These are phyloP conservation scores for Rhinolophus sinicus DNA, from an alignment of 2,113 vertebrate species.

Conservation along the genomic window DNA sequence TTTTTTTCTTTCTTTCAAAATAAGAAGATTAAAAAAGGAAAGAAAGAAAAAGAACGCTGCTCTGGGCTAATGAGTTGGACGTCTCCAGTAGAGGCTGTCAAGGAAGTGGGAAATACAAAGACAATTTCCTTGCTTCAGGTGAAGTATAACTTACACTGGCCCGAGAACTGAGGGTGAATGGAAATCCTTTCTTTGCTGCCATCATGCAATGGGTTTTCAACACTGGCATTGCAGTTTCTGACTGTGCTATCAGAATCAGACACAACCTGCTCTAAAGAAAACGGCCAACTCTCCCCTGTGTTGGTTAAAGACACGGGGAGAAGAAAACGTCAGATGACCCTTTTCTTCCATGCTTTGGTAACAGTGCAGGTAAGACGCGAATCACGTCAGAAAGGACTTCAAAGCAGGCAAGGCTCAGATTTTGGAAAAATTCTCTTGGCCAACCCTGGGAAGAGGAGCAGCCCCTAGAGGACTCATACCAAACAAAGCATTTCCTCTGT, in stretches of 20 bases:
- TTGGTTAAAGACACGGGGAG: background rate
- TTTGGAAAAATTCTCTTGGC: background rate
- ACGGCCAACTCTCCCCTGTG: constrained; percentile 40
- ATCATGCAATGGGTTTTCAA: background rate
- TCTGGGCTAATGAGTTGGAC: background rate
- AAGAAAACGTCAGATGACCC: background rate
- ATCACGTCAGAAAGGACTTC: background rate
- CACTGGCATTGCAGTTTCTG: background rate
- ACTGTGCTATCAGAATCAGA: background rate
- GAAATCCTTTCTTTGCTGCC: background rate
- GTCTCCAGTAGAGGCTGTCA: background rate
- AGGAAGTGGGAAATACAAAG: background rate
- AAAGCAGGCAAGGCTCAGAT: background rate
- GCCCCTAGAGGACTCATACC: background rate
- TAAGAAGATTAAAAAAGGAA: background rate
- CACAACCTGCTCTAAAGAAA: background rate
- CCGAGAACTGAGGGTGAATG: background rate
- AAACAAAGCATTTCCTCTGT: background rate
- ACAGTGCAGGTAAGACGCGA: background rate
- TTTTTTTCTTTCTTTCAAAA: background rate
- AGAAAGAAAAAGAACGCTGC: background rate
- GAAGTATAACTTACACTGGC: background rate
- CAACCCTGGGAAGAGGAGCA: background rate
- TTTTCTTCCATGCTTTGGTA: background rate
- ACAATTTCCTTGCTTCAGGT: background rate